Evolutionary conservation across 37 sponge, comb jelly and placozoan species (phyloP), one percentile per base, ranked within the genome.

Genomic region (Aphrocallistes beatrix): DNA sequence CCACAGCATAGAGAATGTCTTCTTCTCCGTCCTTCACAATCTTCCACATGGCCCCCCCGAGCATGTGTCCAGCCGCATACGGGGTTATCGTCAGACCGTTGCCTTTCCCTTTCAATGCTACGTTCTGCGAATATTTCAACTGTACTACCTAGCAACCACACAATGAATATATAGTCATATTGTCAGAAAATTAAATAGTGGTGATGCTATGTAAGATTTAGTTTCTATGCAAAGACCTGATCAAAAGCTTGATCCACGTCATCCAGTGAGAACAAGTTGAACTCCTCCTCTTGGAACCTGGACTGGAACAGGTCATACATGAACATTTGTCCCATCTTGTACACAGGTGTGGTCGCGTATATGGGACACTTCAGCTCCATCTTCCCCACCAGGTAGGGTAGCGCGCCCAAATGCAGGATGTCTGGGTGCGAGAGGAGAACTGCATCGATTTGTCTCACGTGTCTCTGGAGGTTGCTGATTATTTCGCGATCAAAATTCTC

Each of bases 271-370:
- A 99, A 99, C 39, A 99, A 89, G 37, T 94, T 89, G 82, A 99
- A 99, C 38, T 99, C 99, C 83, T 99, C 93, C 47, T 86, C 88
- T 69, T 94, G 91, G 49, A 88, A 89, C 1, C 90, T 91, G 3
- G 97, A 94, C 94, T 94, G 96, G 81, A 94, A 95, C 48, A 93
- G 85, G 51, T 99, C 99, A 60, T 99, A 99, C 91, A 99, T 90
- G 93, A 99, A 99, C 99, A 99, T 99, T 87, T 99, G 96, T 0
- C 99, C 99, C 99, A 99, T 99, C 86, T 96, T 95, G 89, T 93
- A 94, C 37, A 96, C 93, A 9, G 99, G 99, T 32, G 94, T 89
- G 36, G 99, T 99, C 23, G 94, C 99, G 84, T 96, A 99, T 23
- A 96, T 87, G 0, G 93, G 95, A 84, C 99, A 99, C 86, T 90